A percentile compares a stretch with the other conserved stretches of the same genome.
These are phyloP conservation scores for Brenthis daphne DNA, from an alignment of 2,888 invertebrate species.

Conservation along the genomic window DNA sequence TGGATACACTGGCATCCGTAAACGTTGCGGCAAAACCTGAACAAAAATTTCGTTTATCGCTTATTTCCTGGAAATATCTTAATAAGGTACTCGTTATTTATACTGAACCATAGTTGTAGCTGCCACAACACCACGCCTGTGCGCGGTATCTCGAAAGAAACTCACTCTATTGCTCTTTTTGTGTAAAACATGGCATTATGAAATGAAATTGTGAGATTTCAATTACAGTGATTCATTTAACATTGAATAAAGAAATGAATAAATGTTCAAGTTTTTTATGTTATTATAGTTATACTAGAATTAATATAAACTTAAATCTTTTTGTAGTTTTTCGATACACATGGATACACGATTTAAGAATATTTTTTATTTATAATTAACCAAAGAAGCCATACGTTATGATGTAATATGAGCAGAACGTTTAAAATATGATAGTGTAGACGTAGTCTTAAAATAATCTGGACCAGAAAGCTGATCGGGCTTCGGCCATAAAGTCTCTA, in stretches of 20 bases:
- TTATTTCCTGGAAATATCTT: slow-evolving; percentile 7
- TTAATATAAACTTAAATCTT: too few relatives aligned
- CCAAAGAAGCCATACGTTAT: slow-evolving; percentile 6
- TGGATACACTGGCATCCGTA: neutral
- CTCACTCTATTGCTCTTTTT: slow-evolving; percentile 8
- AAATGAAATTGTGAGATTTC: too few relatives aligned
- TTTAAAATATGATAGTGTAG: slow-evolving; percentile 28
- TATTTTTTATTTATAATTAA: neutral
- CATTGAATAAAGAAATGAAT: too few relatives aligned
- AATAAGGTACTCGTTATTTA: neutral
- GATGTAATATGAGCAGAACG: slow-evolving; percentile 8
- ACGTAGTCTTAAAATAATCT: slow-evolving; percentile 32
- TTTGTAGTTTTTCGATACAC: too few relatives aligned
- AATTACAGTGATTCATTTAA: too few relatives aligned
- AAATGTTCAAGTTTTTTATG: too few relatives aligned
- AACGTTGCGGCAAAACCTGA: slow-evolving; percentile 4
- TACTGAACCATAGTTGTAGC: neutral
- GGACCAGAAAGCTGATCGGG: slow-evolving; percentile 63
- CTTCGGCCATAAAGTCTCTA: slow-evolving; percentile 63
- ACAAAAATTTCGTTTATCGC: slow-evolving; percentile 11
- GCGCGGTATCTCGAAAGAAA: slow-evolving; percentile 2
- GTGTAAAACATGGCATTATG: neutral
- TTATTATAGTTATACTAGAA: too few relatives aligned
- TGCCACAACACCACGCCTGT: slow-evolving; percentile 9
- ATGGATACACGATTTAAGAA: too few relatives aligned